Base-by-base conservation (phyloP, 2,113 vertebrate genomes). In the Oncorhynchus clarkii region DNA sequence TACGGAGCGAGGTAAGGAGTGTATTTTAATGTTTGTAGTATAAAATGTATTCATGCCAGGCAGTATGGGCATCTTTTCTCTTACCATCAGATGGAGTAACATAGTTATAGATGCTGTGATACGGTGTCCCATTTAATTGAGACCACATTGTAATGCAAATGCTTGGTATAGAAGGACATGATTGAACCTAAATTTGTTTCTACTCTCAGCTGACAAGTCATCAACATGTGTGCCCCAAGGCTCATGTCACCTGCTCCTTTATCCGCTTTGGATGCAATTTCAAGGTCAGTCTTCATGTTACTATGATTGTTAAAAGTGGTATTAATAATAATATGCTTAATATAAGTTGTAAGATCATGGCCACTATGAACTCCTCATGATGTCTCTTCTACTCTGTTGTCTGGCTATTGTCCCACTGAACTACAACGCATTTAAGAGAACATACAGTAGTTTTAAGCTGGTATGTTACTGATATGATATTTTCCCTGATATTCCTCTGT, bases 191-290 rank as follows among this genome's bases (percentile, higher is more conserved):
- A 22, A 4, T 65, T 57, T 66, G 24, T 77, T 9, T 81, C 3
- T 86, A 18, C 11, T 16, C 84, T 13, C 79, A 94, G 93, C 84
- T 94, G 60, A 84, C 85, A 27, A 92, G 59, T 84, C 94, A 95
- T 78, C 93, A 93, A 34, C 91, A 92, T 72, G 96, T 98, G 89
- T 99, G 98, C 94, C 96, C 97, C 90, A 99, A 98, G 95, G 97
- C 97, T 89, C 96, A 97, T 92, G 95, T 96, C 89, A 95, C 92
- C 93, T 99, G 98, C 88, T 95, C 94, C 88, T 99, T 98, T 92
- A 94, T 95, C 85, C 95, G 96, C 89, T 96, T 95, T 83, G 98
- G 98, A 91, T 99, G 98, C 93, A 91, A 89, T 89, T 98, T 96
- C 91, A 96, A 98, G 96, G 97, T 98, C 90, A 95, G 92, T 29